Evolutionary conservation across 2,797 vertebrate genomes (phyloP).

Genomic region (Gallinago solitaria): DNA sequence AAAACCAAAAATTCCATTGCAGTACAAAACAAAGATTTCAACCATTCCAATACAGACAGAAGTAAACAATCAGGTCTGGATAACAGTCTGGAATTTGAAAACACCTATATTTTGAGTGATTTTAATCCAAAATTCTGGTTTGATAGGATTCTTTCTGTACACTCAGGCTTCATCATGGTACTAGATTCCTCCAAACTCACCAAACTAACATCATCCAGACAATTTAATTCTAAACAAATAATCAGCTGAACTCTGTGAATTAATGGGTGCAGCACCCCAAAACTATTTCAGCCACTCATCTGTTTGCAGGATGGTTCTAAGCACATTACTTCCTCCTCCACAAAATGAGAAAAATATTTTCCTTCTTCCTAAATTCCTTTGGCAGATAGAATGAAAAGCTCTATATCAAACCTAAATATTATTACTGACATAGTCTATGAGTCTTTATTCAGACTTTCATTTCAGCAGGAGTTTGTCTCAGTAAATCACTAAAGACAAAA

Average conservation of each 20-base stretch:
- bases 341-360: neutral
- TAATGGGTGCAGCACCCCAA: neutral
- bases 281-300: neutral
- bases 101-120: neutral
- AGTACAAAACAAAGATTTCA: neutral
- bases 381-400: neutral
- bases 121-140: neutral
- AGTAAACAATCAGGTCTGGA: neutral
- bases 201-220: neutral
- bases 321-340: neutral
- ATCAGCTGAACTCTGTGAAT: neutral
- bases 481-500: neutral
- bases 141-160: neutral
- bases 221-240: neutral
- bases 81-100: conserved; percentile 3
- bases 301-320: neutral
- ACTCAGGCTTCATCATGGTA: neutral
- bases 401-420: neutral
- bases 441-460: neutral
- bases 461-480: neutral
- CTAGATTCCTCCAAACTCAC: neutral
- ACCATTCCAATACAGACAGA: neutral
- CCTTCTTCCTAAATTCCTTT: neutral
- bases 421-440: neutral
- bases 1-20: neutral